Conservation (phyloP, 2,888 invertebrate species). For the Conistra vaccinii region DNA sequence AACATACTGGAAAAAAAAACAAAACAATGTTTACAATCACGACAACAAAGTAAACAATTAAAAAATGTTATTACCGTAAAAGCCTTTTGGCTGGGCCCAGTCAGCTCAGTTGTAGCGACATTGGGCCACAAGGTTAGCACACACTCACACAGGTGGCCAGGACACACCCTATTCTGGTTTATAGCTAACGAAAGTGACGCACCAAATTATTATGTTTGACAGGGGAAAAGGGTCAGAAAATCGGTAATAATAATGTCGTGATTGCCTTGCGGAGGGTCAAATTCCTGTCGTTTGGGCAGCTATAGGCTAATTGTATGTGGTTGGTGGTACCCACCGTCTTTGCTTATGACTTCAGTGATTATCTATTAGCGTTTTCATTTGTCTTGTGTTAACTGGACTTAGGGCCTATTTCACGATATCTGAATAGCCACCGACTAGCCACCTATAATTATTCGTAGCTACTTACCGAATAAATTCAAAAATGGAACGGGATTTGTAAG, state of each 20-base stretch:
- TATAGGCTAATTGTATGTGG: constrained; percentile 8
- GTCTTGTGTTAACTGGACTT: background rate
- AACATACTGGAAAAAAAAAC: constrained; percentile 14
- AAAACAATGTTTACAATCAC: constrained; percentile 18
- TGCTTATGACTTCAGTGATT: background rate
- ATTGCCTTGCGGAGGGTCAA: constrained; percentile 30
- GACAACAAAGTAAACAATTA: constrained; percentile 43
- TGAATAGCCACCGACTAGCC: too few relatives aligned
- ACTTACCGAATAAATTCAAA: too few relatives aligned
- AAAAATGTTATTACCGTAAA: constrained; percentile 52
- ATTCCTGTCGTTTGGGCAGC: constrained; percentile 24
- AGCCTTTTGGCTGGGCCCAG: constrained; percentile 36
- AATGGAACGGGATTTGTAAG: too few relatives aligned
- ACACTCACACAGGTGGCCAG: constrained; percentile 38
- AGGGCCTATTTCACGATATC: too few relatives aligned
- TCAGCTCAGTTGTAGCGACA: constrained; percentile 15
- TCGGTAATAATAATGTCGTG: constrained; percentile 27
- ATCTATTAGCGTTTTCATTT: too few relatives aligned
- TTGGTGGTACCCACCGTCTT: too few relatives aligned
- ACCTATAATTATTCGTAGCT: too few relatives aligned
- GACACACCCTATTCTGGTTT: constrained; percentile 35
- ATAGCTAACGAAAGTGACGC: constrained; percentile 37
- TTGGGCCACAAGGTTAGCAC: constrained; percentile 39
- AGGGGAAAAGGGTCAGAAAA: constrained; percentile 45
- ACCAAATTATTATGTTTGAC: constrained; percentile 43